Percentiles rank a stretch among this genome's conserved stretches.
phyloP scores from a whole-genome alignment of 1,140 invertebrate species.

The Saccostrea glomerata region DNA sequence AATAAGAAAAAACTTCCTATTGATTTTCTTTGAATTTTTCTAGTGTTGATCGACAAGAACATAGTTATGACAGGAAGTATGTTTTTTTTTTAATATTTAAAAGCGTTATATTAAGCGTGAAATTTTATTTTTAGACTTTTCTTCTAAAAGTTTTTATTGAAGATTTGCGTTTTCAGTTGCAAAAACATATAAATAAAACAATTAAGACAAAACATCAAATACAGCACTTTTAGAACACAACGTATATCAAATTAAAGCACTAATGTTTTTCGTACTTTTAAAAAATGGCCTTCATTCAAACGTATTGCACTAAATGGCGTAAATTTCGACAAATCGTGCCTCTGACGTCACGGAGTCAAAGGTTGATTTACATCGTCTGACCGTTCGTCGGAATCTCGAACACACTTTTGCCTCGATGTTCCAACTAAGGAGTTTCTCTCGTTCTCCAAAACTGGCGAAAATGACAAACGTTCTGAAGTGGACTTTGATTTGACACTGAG shows the following conservation, averaged over 20 bases:
- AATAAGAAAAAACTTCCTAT: too few relatives aligned
- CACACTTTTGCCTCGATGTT: background rate
- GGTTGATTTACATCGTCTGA: background rate
- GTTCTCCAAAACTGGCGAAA: slow-evolving; percentile 5
- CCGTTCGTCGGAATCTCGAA: background rate
- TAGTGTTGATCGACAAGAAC: too few relatives aligned
- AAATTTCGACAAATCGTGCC: background rate
- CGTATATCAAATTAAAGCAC: background rate
- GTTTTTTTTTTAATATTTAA: too few relatives aligned
- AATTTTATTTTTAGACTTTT: too few relatives aligned
- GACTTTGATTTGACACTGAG: slow-evolving; percentile 51
- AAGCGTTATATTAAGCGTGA: too few relatives aligned
- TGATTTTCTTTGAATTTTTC: too few relatives aligned
- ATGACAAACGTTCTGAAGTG: background rate
- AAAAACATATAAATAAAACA: too few relatives aligned
- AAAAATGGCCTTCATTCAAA: background rate
- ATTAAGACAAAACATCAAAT: background rate
- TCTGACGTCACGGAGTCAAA: background rate
- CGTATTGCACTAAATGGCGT: background rate
- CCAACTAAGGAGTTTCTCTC: background rate
- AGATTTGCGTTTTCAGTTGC: too few relatives aligned
- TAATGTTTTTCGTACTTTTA: background rate
- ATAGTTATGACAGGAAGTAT: too few relatives aligned
- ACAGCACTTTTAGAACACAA: background rate
- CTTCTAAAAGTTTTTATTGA: too few relatives aligned